A percentile compares a stretch with the other conserved stretches of the same genome.
phyloP scores from a whole-genome alignment of 2,113 vertebrate genomes.

The Sardina pilchardus region DNA sequence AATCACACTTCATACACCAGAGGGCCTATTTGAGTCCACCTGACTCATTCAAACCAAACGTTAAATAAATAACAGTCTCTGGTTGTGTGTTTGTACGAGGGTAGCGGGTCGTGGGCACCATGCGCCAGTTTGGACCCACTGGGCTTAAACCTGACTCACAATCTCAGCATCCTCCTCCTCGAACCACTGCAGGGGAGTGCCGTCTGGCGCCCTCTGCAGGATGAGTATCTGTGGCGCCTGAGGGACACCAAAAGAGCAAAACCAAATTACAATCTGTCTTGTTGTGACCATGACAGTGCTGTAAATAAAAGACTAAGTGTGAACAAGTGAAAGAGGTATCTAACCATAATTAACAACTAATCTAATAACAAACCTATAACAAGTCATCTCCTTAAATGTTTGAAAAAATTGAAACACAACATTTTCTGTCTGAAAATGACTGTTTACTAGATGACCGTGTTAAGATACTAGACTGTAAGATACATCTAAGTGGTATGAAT shows the following conservation, averaged over 20 bases:
- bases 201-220: slow-evolving; percentile 79
- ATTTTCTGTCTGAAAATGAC: neutral
- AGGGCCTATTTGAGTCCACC: neutral
- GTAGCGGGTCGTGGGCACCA: neutral
- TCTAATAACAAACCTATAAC: neutral
- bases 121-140: neutral
- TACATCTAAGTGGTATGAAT: neutral
- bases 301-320: neutral
- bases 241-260: neutral
- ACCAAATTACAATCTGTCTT: neutral
- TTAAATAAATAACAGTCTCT: slow-evolving; percentile 10
- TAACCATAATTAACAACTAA: neutral
- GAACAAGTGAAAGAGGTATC: too few species aligned
- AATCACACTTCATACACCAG: slow-evolving; percentile 13
- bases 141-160: slow-evolving; percentile 81
- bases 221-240: slow-evolving; percentile 75
- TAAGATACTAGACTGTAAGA: neutral
- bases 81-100: neutral
- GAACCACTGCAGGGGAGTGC: slow-evolving; percentile 83
- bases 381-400: neutral
- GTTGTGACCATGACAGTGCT: neutral
- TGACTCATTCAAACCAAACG: neutral
- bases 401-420: neutral
- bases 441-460: neutral
- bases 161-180: slow-evolving; percentile 82